These are phyloP conservation scores for Sminthurinus aureus DNA, from an alignment of 2,888 invertebrate species.

Conservation along the genomic window DNA sequence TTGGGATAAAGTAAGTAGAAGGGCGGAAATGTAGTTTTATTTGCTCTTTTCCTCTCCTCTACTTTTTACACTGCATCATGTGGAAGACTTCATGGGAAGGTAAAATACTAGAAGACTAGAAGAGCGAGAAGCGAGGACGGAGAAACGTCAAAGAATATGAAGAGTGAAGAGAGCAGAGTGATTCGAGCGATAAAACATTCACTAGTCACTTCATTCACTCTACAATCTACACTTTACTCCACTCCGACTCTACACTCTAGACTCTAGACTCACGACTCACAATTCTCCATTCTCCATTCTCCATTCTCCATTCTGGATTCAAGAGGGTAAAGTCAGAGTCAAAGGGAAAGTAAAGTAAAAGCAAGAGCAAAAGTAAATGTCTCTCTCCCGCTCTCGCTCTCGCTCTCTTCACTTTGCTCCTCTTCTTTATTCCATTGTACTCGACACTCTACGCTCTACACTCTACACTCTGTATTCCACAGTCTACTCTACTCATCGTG, in stretches of 20 bases:
- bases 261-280: no score
- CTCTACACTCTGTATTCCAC: no score
- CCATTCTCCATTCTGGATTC: neutral
- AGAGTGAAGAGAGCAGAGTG: neutral
- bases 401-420: neutral
- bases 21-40: constrained; percentile 30
- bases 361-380: neutral
- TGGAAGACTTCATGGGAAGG: neutral
- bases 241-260: no score
- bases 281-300: no score
- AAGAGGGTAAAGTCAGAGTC: neutral
- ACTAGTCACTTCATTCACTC: no score
- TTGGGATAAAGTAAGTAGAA: neutral
- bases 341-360: neutral
- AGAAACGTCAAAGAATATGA: constrained; percentile 11
- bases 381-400: neutral
- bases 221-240: no score
- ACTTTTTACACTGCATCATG: neutral
- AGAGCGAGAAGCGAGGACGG: neutral
- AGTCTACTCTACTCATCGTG: neutral
- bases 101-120: neutral
- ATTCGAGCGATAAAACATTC: constrained; percentile 19
- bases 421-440: no score
- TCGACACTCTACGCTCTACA: no score
- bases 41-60: neutral